Percentiles rank a stretch among this genome's conserved stretches.
Evolutionary conservation across 1,140 invertebrate species (phyloP).

Genomic region (Reticulitermes speratus): DNA sequence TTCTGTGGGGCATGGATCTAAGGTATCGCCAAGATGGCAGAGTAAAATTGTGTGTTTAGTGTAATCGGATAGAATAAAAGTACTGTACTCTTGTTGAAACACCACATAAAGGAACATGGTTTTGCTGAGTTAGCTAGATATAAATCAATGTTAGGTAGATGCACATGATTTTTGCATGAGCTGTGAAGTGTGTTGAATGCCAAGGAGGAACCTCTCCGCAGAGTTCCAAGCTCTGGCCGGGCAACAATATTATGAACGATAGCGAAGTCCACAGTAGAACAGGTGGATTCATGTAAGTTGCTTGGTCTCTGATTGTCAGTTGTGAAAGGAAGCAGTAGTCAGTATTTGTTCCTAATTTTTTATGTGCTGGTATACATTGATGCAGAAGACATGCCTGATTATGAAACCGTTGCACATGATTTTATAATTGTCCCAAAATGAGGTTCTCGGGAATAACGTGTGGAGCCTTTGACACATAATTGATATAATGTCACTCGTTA

Average conservation of each 20-base stretch:
- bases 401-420: too few relatives aligned
- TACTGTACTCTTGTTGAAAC: background rate
- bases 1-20: background rate
- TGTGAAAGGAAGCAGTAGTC: too few relatives aligned
- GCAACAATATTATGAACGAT: background rate
- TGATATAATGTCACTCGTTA: too few relatives aligned
- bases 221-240: background rate
- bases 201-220: background rate
- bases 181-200: conserved; percentile 6
- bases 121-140: background rate
- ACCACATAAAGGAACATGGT: background rate
- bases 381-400: too few relatives aligned
- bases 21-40: background rate
- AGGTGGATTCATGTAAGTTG: background rate
- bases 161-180: background rate
- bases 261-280: background rate
- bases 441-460: too few relatives aligned
- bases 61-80: background rate
- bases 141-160: background rate
- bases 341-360: too few relatives aligned
- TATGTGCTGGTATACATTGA: too few relatives aligned
- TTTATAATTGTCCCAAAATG: too few relatives aligned
- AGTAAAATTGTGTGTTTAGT: background rate
- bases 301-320: background rate
- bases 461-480: too few relatives aligned